These are phyloP conservation scores for Drusus annulatus DNA, from an alignment of 1,140 invertebrate species.

Conservation along the genomic window DNA sequence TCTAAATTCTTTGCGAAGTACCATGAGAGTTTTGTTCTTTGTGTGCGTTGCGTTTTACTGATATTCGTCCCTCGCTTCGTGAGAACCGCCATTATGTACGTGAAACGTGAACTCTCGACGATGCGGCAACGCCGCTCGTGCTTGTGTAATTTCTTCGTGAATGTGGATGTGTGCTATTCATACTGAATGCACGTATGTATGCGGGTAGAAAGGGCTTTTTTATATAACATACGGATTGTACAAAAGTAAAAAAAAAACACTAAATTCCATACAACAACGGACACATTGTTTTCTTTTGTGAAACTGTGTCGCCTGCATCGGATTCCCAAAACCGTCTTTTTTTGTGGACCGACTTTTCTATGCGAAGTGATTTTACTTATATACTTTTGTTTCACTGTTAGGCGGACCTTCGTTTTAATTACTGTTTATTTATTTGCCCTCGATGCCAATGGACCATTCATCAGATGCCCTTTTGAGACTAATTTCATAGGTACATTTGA, in stretches of 20 bases:
- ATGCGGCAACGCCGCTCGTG: slow-evolving; percentile 33
- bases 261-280: slow-evolving; percentile 9
- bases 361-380: neutral
- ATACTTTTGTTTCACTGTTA: neutral
- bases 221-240: slow-evolving; percentile 3
- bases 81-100: slow-evolving; percentile 17
- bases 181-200: neutral
- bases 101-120: slow-evolving; percentile 34
- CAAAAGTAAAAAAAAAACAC: neutral
- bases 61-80: too few relatives aligned
- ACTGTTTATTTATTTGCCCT: slow-evolving; percentile 3
- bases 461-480: too few relatives aligned
- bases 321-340: neutral
- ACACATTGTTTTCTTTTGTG: slow-evolving; percentile 21
- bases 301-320: slow-evolving; percentile 21
- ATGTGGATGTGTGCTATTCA: neutral
- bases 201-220: slow-evolving; percentile 19
- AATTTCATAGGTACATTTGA: too few relatives aligned
- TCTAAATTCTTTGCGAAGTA: neutral
- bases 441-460: neutral
- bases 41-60: neutral
- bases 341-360: neutral
- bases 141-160: slow-evolving; percentile 23
- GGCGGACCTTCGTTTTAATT: neutral
- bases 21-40: neutral